A percentile compares a stretch with the other conserved stretches of the same genome.
Conservation (phyloP, 2,888 invertebrate genomes). For the Acanthoscelides obtectus region DNA sequence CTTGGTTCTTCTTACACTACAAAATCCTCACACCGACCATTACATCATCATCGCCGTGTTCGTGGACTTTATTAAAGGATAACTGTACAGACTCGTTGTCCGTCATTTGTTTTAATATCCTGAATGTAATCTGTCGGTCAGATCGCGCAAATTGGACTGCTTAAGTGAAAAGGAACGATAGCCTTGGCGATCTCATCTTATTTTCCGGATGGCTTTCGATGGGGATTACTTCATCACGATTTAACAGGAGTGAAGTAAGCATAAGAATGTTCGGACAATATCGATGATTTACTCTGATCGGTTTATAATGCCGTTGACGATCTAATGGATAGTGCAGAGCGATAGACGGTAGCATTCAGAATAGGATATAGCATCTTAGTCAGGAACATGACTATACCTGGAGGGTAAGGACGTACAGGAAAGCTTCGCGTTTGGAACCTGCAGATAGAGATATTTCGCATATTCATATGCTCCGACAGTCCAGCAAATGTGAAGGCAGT, state of each 20-base stretch:
- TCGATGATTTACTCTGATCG: background rate
- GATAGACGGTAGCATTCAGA: no score
- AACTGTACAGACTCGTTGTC: background rate
- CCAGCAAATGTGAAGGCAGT: no score
- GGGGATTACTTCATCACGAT: background rate
- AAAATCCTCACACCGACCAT: background rate
- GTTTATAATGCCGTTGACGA: no score
- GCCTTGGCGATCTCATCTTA: background rate
- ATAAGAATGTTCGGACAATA: background rate
- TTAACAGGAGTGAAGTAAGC: background rate
- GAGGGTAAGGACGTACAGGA: no score
- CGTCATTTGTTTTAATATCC: background rate
- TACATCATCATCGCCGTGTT: background rate
- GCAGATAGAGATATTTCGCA: no score
- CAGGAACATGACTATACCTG: no score
- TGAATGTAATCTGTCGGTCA: background rate
- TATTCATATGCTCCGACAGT: no score
- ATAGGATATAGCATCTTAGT: no score
- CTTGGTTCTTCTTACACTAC: background rate
- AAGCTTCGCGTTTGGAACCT: no score
- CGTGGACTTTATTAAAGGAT: background rate
- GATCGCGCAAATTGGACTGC: background rate
- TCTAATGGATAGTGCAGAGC: no score
- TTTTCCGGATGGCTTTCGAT: background rate
- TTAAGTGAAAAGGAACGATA: background rate